Conservation (phyloP, 1,140 invertebrate genomes). For the Apis laboriosa region DNA sequence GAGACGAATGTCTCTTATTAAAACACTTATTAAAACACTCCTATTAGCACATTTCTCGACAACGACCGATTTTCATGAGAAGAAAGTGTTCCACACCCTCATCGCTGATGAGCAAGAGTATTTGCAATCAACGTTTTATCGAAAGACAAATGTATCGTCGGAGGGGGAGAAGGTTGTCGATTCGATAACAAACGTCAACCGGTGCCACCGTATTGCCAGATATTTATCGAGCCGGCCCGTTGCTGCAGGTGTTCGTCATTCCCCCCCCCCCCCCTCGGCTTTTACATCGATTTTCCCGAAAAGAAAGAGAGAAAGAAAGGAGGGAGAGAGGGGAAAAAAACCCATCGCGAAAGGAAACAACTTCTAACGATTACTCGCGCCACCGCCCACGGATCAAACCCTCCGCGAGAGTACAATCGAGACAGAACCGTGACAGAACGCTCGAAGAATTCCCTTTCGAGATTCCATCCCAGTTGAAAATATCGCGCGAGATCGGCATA, state of each 20-base stretch:
- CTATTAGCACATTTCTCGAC: too few species aligned
- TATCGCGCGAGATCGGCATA: neutral
- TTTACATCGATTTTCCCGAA: constrained; percentile 18
- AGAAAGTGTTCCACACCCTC: too few species aligned
- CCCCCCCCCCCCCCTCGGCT: constrained; percentile 13
- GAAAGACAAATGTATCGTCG: constrained; percentile 64
- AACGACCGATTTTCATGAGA: too few species aligned
- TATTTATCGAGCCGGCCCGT: constrained; percentile 52
- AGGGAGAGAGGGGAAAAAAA: neutral
- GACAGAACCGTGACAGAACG: neutral
- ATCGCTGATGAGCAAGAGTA: neutral
- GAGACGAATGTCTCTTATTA: too few species aligned
- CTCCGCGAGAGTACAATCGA: neutral
- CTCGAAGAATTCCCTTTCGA: neutral
- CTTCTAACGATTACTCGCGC: neutral
- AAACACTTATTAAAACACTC: too few species aligned
- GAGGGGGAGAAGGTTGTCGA: constrained; percentile 56
- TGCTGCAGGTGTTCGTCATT: constrained; percentile 54
- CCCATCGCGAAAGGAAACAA: constrained; percentile 15
- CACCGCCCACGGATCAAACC: neutral
- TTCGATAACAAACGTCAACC: constrained; percentile 65
- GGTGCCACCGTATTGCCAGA: constrained; percentile 18
- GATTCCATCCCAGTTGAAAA: neutral
- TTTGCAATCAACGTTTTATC: constrained; percentile 53
- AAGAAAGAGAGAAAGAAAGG: too few species aligned